A percentile compares a stretch with the other conserved stretches of the same genome.
phyloP scores from a whole-genome alignment of 2,888 invertebrate genomes.

The Dolichomitus sp. region DNA sequence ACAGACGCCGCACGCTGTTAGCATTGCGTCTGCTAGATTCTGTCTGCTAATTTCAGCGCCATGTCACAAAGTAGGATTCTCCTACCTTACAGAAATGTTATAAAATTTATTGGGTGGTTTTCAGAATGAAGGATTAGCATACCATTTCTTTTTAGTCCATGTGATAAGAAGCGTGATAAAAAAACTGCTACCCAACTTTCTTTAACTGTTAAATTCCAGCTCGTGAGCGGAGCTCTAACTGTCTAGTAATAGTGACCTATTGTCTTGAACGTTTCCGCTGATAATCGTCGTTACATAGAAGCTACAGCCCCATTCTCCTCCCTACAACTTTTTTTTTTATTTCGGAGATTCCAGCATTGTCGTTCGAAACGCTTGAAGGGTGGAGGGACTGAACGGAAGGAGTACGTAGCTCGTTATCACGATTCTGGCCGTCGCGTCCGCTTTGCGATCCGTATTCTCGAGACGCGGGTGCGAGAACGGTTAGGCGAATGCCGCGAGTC shows the following conservation, averaged over 20 bases:
- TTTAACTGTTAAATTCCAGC: background rate
- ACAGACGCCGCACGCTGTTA: too few species aligned
- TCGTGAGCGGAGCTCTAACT: background rate
- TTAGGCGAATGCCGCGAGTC: constrained; percentile 9
- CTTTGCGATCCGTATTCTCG: constrained; percentile 46
- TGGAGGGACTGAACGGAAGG: constrained; percentile 2
- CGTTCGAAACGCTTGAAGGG: background rate
- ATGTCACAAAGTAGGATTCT: too few species aligned
- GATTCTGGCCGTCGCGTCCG: constrained; percentile 54
- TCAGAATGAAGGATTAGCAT: too few species aligned
- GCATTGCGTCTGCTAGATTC: too few species aligned
- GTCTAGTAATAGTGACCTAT: background rate
- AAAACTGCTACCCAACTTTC: background rate
- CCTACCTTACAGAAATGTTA: too few species aligned
- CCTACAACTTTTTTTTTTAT: constrained; percentile 3
- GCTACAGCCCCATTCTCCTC: background rate
- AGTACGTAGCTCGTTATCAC: constrained; percentile 64
- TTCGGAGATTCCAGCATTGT: constrained; percentile 6
- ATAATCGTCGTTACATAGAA: constrained; percentile 19
- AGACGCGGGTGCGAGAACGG: constrained; percentile 23
- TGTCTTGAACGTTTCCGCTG: background rate
- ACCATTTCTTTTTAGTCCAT: too few species aligned
- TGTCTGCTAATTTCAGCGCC: too few species aligned
- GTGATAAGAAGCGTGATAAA: background rate
- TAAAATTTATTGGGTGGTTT: too few species aligned